A percentile compares a stretch with the other conserved stretches of the same genome.
These are phyloP conservation scores for Calameuta pallipes DNA, from an alignment of 2,888 invertebrate genomes.

Conservation along the genomic window DNA sequence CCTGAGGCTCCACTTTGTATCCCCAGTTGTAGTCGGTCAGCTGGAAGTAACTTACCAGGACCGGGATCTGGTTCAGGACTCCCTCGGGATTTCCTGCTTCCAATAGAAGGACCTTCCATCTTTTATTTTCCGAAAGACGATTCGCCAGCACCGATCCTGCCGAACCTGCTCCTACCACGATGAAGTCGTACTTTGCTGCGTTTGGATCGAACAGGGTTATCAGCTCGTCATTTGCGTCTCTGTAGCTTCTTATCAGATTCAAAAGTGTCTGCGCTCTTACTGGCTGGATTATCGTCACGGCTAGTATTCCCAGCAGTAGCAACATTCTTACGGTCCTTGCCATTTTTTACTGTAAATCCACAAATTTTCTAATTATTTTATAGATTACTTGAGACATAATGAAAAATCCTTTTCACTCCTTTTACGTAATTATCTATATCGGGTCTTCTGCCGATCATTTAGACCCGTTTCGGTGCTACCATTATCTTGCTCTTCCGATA, in stretches of 20 bases:
- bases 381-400: background rate
- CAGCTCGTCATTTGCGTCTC: constrained; percentile 35
- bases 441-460: background rate
- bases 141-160: constrained; percentile 79
- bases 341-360: background rate
- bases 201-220: constrained; percentile 50
- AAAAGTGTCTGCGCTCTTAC: constrained; percentile 28
- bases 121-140: constrained; percentile 73
- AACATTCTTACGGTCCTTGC: background rate
- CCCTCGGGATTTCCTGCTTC: constrained; percentile 73
- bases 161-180: constrained; percentile 78
- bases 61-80: constrained; percentile 71
- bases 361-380: background rate
- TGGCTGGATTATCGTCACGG: background rate
- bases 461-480: background rate
- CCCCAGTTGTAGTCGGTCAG: constrained; percentile 77
- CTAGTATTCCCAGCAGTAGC: background rate
- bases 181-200: constrained; percentile 72
- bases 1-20: constrained; percentile 76
- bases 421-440: background rate
- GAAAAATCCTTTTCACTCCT: background rate
- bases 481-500: background rate
- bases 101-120: constrained; percentile 74
- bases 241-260: constrained; percentile 44
- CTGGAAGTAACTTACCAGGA: constrained; percentile 71